Conservation (phyloP, 2,888 invertebrate genomes). For the Amphiduros pacificus region DNA sequence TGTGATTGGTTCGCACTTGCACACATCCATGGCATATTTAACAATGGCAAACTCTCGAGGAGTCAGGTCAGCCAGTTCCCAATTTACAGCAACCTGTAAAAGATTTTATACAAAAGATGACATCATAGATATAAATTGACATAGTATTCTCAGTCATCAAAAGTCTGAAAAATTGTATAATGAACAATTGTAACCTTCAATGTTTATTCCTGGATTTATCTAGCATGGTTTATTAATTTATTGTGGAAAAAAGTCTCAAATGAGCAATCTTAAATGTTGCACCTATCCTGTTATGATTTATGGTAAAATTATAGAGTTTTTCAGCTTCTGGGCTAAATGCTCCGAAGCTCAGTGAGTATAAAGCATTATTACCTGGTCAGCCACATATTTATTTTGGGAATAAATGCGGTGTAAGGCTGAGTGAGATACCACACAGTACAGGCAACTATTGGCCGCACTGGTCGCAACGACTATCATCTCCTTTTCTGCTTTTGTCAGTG, state of each 20-base stretch:
- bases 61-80: slow-evolving; percentile 42
- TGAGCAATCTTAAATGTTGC: too few species aligned
- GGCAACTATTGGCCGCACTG: slow-evolving; percentile 43
- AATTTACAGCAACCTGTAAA: slow-evolving; percentile 44
- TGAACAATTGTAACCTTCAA: too few species aligned
- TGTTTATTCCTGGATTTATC: too few species aligned
- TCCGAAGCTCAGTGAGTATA: too few species aligned
- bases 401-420: slow-evolving; percentile 44
- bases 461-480: slow-evolving; percentile 52
- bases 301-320: too few species aligned
- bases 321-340: too few species aligned
- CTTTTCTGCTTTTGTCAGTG: slow-evolving; percentile 47
- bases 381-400: slow-evolving; percentile 39
- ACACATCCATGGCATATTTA: slow-evolving; percentile 43
- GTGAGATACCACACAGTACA: slow-evolving; percentile 48
- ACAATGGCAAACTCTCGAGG: slow-evolving; percentile 43
- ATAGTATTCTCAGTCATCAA: too few species aligned
- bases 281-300: too few species aligned
- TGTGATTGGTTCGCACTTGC: slow-evolving; percentile 35
- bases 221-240: too few species aligned
- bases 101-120: background rate
- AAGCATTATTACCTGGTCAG: slow-evolving; percentile 53
- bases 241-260: too few species aligned
- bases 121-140: too few species aligned
- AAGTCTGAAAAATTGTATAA: too few species aligned